These are phyloP conservation scores for Chlamydotis undulata DNA, from an alignment of 2,113 vertebrate genomes.

Conservation along the genomic window DNA sequence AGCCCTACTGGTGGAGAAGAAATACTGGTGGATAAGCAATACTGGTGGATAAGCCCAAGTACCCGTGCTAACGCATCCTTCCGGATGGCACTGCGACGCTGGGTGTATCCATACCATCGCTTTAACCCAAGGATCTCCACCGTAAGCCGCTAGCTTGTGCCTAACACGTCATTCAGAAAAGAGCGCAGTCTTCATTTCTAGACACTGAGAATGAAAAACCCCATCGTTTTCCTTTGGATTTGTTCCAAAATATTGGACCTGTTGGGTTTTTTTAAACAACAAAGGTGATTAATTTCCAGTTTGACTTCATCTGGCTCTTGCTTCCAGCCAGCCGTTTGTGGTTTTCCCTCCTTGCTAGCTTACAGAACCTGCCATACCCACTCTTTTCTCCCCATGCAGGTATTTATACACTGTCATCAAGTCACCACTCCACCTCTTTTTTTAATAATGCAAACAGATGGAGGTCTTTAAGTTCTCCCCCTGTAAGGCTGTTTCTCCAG, in stretches of 20 bases:
- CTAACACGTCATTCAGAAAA: background rate
- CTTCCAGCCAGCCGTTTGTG: background rate
- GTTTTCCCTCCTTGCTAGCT: background rate
- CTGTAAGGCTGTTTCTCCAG: background rate
- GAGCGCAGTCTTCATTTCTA: background rate
- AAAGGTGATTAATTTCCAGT: constrained; percentile 14
- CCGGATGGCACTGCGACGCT: background rate
- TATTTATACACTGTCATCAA: constrained; percentile 44
- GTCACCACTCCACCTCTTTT: constrained; percentile 29
- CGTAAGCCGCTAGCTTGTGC: background rate
- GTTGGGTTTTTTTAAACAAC: background rate
- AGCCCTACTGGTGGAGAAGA: background rate
- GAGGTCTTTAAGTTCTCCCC: constrained; percentile 31
- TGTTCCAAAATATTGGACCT: background rate
- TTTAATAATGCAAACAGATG: constrained; percentile 48
- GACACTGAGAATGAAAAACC: background rate
- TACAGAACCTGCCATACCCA: background rate
- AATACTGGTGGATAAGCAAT: too few relatives aligned
- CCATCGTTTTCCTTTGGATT: background rate
- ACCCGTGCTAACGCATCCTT: background rate
- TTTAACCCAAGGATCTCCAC: background rate
- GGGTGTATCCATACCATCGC: background rate
- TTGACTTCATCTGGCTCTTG: constrained; percentile 2
- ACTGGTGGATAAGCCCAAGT: background rate
- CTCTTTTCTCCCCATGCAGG: background rate